These are phyloP conservation scores for Cyprinus carpio DNA, from an alignment of 2,113 vertebrate genomes.

Conservation along the genomic window DNA sequence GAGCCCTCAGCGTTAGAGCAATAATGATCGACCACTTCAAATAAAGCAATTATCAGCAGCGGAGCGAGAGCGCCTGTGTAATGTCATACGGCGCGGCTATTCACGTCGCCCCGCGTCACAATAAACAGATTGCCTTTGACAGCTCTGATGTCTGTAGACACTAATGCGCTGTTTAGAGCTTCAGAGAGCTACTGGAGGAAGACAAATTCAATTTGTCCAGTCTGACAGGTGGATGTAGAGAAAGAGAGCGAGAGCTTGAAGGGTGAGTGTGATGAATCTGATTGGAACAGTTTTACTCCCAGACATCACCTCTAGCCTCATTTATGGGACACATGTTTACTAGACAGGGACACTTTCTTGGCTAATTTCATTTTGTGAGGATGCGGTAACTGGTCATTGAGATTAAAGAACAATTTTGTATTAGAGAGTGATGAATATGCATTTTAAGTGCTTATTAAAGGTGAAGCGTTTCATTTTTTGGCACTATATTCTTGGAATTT, in stretches of 20 bases:
- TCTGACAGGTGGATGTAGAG: slow-evolving; percentile 73
- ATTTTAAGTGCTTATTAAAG: not conserved
- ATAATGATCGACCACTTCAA: slow-evolving; percentile 38
- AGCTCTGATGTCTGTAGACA: slow-evolving; percentile 76
- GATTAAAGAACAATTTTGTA: not conserved
- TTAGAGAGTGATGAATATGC: not conserved
- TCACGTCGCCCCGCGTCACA: slow-evolving; percentile 54
- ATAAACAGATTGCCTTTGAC: slow-evolving; percentile 74
- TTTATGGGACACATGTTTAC: slow-evolving; percentile 66
- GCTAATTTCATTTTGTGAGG: slow-evolving; percentile 63
- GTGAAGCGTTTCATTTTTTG: not conserved
- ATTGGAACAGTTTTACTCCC: slow-evolving; percentile 28
- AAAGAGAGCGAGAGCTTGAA: slow-evolving; percentile 27
- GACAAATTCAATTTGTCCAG: slow-evolving; percentile 80
- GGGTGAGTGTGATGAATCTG: slow-evolving; percentile 30
- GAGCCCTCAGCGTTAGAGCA: not conserved
- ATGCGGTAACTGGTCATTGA: not conserved
- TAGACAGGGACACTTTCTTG: slow-evolving; percentile 66
- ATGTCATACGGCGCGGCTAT: slow-evolving; percentile 60
- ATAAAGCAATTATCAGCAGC: slow-evolving; percentile 49
- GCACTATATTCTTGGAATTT: not conserved
- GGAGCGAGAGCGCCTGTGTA: slow-evolving; percentile 42
- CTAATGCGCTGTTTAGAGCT: slow-evolving; percentile 76
- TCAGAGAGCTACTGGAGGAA: slow-evolving; percentile 71
- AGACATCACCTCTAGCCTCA: slow-evolving; percentile 69